phyloP scores from a whole-genome alignment of 2,113 vertebrate genomes.

The Planiliza haematocheilus region DNA sequence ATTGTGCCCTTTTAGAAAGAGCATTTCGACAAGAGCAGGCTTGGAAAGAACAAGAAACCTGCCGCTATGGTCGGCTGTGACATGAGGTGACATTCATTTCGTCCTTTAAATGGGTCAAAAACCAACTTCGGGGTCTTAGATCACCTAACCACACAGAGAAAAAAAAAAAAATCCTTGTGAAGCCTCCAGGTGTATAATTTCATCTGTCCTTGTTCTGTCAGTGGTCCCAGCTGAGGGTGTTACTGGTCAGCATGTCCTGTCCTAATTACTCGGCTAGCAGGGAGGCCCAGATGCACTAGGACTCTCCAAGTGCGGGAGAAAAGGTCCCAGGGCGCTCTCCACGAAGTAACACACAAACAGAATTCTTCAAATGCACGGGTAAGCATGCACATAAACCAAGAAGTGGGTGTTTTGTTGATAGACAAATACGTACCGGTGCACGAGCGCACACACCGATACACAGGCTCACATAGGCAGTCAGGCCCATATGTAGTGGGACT shows the following conservation, averaged over 20 bases:
- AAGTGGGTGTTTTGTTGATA: background rate
- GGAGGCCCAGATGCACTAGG: conserved; percentile 63
- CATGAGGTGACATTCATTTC: conserved; percentile 56
- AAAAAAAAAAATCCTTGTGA: conserved; percentile 26
- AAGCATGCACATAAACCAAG: background rate
- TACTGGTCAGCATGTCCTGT: conserved; percentile 73
- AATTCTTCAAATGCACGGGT: background rate
- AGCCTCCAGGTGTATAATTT: conserved; percentile 72
- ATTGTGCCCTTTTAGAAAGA: conserved; percentile 38
- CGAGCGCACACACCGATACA: conserved; percentile 3
- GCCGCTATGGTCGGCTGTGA: conserved; percentile 39
- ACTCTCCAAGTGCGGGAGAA: conserved; percentile 43
- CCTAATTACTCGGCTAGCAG: conserved; percentile 71
- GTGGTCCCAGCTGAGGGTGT: conserved; percentile 66
- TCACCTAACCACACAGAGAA: conserved; percentile 22
- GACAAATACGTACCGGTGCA: background rate
- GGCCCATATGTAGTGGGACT: conserved; percentile 65
- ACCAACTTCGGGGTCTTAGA: conserved; percentile 52
- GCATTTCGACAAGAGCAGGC: conserved; percentile 5
- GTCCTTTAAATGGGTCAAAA: conserved; percentile 71
- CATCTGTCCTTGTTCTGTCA: conserved; percentile 78
- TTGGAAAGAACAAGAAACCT: conserved; percentile 7
- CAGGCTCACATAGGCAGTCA: conserved; percentile 9
- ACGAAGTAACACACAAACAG: conserved; percentile 15
- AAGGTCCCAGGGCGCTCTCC: conserved; percentile 30